These are phyloP conservation scores for Motacilla alba DNA, from an alignment of 2,113 vertebrate species.

Conservation along the genomic window DNA sequence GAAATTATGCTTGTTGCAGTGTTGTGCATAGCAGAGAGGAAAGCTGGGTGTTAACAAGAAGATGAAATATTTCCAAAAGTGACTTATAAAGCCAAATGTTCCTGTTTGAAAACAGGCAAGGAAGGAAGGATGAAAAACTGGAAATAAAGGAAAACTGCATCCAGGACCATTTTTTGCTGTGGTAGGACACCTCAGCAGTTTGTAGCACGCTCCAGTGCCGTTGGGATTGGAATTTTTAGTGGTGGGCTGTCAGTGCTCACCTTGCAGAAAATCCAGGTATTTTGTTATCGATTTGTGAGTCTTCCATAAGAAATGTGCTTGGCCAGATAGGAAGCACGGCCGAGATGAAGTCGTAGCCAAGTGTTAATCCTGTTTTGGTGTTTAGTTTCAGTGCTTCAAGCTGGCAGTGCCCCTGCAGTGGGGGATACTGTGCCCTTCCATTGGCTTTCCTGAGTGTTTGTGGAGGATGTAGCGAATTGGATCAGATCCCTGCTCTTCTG, in stretches of 20 bases:
- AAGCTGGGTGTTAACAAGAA: background rate
- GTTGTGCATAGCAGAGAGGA: background rate
- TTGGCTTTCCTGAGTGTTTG: background rate
- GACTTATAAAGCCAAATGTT: background rate
- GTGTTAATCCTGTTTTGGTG: background rate
- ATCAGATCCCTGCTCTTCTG: background rate
- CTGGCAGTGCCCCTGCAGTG: background rate
- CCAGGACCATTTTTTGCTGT: background rate
- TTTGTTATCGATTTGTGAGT: background rate
- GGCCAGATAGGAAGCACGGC: background rate
- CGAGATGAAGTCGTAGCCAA: background rate
- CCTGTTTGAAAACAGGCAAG: background rate
- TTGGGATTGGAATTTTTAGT: background rate
- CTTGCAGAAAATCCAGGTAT: background rate
- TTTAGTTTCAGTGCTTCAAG: background rate
- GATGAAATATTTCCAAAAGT: background rate
- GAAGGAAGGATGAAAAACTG: background rate
- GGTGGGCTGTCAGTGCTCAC: background rate
- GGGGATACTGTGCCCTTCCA: background rate
- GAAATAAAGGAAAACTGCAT: background rate
- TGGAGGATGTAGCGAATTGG: background rate
- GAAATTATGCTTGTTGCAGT: background rate
- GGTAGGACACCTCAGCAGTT: background rate
- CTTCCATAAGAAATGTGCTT: background rate
- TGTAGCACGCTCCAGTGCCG: fast-evolving